These are phyloP conservation scores for Monarcha castaneiventris DNA, from an alignment of 2,113 vertebrate species.

Conservation along the genomic window DNA sequence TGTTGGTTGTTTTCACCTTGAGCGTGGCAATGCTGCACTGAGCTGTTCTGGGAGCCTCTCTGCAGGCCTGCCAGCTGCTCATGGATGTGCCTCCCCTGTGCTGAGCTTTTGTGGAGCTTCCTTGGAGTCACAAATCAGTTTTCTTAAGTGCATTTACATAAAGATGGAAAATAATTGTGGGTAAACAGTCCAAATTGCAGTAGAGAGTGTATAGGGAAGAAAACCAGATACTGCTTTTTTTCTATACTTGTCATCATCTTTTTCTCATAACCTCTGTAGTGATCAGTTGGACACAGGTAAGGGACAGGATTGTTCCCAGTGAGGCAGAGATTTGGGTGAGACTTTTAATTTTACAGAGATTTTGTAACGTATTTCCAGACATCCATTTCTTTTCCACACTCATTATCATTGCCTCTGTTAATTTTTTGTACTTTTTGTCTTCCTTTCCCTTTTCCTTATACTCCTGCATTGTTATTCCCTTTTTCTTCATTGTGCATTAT, in stretches of 20 bases:
- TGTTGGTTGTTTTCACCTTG: background rate
- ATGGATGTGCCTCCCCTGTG: background rate
- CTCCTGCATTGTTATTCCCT: background rate
- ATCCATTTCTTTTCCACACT: background rate
- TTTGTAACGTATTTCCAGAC: fast-evolving
- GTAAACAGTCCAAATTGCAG: background rate
- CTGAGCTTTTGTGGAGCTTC: background rate
- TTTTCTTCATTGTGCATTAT: background rate
- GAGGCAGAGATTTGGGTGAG: background rate
- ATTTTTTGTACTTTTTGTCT: background rate
- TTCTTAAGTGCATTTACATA: background rate
- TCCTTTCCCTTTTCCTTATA: background rate
- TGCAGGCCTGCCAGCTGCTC: background rate
- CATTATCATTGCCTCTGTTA: background rate
- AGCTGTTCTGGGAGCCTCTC: background rate
- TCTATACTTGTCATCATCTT: fast-evolving
- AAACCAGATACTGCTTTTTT: background rate
- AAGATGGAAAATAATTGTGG: background rate
- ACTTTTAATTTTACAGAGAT: background rate
- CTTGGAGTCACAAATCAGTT: background rate
- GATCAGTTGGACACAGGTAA: background rate
- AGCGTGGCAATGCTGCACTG: background rate
- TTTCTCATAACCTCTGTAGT: background rate
- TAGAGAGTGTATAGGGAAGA: background rate
- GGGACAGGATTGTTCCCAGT: background rate